Evolutionary conservation across 2,113 vertebrate genomes (phyloP).

Genomic region (Vicugna pacos): DNA sequence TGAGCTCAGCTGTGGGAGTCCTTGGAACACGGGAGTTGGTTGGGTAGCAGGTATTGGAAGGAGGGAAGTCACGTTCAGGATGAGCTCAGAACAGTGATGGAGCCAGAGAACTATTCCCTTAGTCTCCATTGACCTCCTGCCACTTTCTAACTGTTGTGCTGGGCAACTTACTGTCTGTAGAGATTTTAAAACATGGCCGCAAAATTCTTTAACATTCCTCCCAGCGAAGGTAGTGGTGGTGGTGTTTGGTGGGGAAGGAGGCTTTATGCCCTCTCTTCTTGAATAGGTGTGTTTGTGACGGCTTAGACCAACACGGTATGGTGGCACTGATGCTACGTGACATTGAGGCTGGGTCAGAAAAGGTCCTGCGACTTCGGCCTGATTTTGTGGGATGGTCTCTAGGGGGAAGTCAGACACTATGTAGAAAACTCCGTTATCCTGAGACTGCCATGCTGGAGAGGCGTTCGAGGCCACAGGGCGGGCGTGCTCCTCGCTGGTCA

Average conservation of each 20-base stretch:
- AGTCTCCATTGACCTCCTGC: not conserved
- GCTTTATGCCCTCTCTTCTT: not conserved
- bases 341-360: not conserved
- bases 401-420: not conserved
- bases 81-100: not conserved
- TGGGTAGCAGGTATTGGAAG: accelerated
- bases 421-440: not conserved
- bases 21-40: not conserved
- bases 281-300: not conserved
- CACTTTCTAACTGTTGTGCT: not conserved
- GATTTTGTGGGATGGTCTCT: not conserved
- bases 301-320: not conserved
- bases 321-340: not conserved
- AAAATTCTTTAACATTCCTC: not conserved
- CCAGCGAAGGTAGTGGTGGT: not conserved
- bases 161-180: not conserved
- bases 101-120: not conserved
- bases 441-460: not conserved
- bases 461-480: not conserved
- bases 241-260: too few relatives aligned
- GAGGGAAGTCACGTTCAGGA: not conserved
- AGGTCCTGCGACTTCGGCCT: not conserved
- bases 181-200: not conserved
- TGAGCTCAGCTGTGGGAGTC: not conserved
- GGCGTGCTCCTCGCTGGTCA: not conserved